Evolutionary conservation across 64 coral and sea anemone genomes (phyloP), one percentile per base, ranked within the genome.

Genomic region (Catalaphyllia jardinei): DNA sequence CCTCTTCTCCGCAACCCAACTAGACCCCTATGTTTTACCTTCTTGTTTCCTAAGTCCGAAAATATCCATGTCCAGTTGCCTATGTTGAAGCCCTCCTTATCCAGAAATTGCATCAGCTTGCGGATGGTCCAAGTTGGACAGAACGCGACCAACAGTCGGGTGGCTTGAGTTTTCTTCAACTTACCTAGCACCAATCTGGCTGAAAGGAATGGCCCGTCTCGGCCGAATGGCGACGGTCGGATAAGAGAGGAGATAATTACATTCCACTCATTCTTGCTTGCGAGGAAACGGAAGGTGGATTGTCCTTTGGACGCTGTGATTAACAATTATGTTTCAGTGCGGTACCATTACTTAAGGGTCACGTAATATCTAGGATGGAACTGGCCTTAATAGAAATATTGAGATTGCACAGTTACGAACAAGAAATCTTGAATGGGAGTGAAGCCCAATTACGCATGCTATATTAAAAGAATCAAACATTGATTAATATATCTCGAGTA

Each of bases 11-110:
- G 10, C n/a, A 27, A 69, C 5, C 25, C 25, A 10, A 60, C 8
- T 18, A 62, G 62, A 19, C 5, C 4, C 4, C 18, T n/a, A 1
- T 27, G 29, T 4, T 28, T 86, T 78, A 92, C 90, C 55, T 92
- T 54, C 17, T 62, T 59, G 19, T 84, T 76, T 30, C 90, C 90
- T 52, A 92, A 83, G 62, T 92, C 73, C 4, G 90, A 92, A 74
- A 92, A 86, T 63, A 92, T 92, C 90, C 90, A 92, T 8, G 81
- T 75, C 90, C 90, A 92, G 24, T 77, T 75, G 20, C 75, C 35
- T 10, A 86, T 60, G 18, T 86, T 19, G 12, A 33, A 27, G 0
- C 10, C 0, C 15, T 25, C 25, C 13, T 42, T 59, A 3, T 31
- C 15, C 49, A 54, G 71, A 15, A 0, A 20, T 16, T 76, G 0